Evolutionary conservation across 2,888 invertebrate genomes (phyloP).

Genomic region (Eupithecia dodoneata): DNA sequence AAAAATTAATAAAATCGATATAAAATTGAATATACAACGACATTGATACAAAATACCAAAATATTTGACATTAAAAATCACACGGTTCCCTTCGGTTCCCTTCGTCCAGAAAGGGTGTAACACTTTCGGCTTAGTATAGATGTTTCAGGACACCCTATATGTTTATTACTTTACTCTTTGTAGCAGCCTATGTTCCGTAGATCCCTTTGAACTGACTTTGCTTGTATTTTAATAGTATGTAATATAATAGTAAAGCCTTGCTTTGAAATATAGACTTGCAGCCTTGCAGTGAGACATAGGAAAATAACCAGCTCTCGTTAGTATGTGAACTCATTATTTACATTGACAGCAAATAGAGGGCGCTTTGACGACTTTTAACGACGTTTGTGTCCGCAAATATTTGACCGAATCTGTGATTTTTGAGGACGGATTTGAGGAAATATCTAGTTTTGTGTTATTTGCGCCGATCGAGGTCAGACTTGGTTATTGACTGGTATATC

Average conservation of each 20-base stretch:
- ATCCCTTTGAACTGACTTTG: too few relatives aligned
- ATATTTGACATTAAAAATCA: too few relatives aligned
- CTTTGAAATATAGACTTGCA: not conserved
- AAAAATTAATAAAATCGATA: too few relatives aligned
- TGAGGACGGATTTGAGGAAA: conserved; percentile 14
- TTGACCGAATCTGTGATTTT: conserved; percentile 26
- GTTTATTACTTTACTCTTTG: too few relatives aligned
- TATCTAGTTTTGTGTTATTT: conserved; percentile 14
- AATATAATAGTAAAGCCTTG: not conserved
- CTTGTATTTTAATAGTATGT: too few relatives aligned
- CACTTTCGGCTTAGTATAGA: too few relatives aligned
- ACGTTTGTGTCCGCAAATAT: conserved; percentile 37
- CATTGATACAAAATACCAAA: too few relatives aligned
- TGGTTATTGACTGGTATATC: not conserved
- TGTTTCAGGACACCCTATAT: too few relatives aligned
- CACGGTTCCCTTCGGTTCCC: too few relatives aligned
- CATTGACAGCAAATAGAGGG: conserved; percentile 42
- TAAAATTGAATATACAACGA: too few relatives aligned
- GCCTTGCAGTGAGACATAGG: not conserved
- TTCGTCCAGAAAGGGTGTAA: too few relatives aligned
- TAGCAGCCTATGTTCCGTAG: too few relatives aligned
- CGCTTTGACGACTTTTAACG: conserved; percentile 43
- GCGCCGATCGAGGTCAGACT: not conserved
- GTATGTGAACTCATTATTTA: conserved; percentile 50
- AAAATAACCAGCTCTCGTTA: not conserved